Conservation (phyloP, 2,113 vertebrate genomes). For the Salvelinus namaycush region DNA sequence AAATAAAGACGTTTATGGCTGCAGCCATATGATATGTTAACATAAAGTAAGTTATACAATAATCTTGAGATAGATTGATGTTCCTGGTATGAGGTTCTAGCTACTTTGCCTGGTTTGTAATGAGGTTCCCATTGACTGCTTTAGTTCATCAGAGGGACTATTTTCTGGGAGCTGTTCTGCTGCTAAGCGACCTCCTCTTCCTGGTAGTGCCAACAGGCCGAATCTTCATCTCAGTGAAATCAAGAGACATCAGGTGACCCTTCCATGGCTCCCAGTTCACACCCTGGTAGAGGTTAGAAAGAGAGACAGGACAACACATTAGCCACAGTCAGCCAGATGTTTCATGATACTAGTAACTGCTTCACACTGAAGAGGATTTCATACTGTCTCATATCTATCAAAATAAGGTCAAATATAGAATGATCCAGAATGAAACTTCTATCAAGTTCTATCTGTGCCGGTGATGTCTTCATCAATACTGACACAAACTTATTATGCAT, state of each 20-base stretch:
- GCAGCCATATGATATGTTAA: constrained; percentile 9
- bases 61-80: constrained; percentile 8
- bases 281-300: constrained; percentile 64
- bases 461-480: no score
- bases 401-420: no score
- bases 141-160: background rate
- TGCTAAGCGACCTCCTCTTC: constrained; percentile 69
- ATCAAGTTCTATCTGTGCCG: no score
- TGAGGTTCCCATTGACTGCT: constrained; percentile 6
- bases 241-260: constrained; percentile 85
- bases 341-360: background rate
- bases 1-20: constrained; percentile 10
- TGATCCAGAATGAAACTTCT: no score
- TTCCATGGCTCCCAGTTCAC: constrained; percentile 93
- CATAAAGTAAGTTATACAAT: constrained; percentile 14
- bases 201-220: constrained; percentile 66
- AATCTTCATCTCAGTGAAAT: constrained; percentile 87
- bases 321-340: background rate
- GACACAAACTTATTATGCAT: background rate
- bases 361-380: background rate
- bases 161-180: constrained; percentile 15
- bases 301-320: background rate
- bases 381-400: background rate
- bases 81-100: constrained; percentile 6
- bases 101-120: constrained; percentile 9